Conservation (phyloP, 2,888 invertebrate genomes). For the Philopedon plagiatum region DNA sequence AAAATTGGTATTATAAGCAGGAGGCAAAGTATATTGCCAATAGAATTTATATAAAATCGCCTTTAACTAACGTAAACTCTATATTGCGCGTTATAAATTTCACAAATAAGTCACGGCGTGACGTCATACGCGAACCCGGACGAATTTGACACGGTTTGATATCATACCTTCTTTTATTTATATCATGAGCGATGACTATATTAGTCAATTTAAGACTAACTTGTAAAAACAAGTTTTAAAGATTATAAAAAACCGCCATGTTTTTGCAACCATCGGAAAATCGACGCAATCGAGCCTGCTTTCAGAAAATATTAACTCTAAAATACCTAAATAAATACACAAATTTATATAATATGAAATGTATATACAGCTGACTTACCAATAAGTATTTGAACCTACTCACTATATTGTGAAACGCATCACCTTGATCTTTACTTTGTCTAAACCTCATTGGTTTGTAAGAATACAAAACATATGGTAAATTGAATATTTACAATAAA, state of each 20-base stretch:
- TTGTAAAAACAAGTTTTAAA: not conserved
- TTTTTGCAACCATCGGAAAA: not conserved
- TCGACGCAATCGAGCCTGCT: not conserved
- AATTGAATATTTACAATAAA: constrained; percentile 9
- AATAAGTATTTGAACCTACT: constrained; percentile 18
- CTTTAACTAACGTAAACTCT: too few relatives aligned
- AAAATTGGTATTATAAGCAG: too few relatives aligned
- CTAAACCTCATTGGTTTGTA: constrained; percentile 1
- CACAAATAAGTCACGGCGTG: too few relatives aligned
- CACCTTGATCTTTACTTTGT: constrained; percentile 12
- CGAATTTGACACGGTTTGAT: too few relatives aligned
- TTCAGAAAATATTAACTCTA: not conserved
- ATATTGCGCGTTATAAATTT: too few relatives aligned
- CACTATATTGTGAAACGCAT: constrained; percentile 23
- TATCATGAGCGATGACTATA: too few relatives aligned
- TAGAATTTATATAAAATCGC: too few relatives aligned
- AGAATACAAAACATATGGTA: constrained; percentile 4
- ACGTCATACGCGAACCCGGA: too few relatives aligned
- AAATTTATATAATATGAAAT: constrained; percentile 23
- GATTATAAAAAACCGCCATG: not conserved
- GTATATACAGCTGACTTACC: constrained; percentile 25
- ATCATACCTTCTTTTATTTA: too few relatives aligned
- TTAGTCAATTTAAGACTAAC: not conserved
- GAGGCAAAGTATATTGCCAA: too few relatives aligned
- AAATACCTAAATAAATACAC: constrained; percentile 29